Evolutionary conservation across 2,113 vertebrate genomes (phyloP).

Genomic region (Anhinga anhinga): DNA sequence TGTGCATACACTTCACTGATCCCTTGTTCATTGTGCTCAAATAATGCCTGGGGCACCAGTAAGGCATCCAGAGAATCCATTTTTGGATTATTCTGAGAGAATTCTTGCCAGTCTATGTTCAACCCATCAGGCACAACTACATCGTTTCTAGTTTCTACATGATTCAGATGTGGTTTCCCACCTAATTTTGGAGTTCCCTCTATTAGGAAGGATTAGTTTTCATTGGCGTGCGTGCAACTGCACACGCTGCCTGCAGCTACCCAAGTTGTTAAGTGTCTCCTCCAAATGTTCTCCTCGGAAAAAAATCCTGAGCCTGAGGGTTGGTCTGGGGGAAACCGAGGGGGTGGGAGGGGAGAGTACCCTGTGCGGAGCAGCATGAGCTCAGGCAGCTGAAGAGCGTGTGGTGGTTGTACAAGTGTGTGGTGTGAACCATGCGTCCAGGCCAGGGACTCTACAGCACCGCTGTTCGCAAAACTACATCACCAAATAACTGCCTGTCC

Average conservation of each 20-base stretch:
- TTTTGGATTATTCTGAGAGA: not conserved
- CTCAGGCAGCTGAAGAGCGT: rapidly evolving
- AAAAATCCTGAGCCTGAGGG: too few relatives aligned
- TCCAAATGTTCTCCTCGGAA: not conserved
- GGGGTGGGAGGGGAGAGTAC: not conserved
- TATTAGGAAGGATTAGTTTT: not conserved
- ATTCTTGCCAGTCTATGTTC: not conserved
- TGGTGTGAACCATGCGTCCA: rapidly evolving
- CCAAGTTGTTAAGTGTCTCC: rapidly evolving
- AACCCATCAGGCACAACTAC: too few relatives aligned
- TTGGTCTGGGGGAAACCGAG: rapidly evolving
- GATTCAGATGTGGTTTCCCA: rapidly evolving
- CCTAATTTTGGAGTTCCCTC: not conserved
- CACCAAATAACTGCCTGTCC: too few relatives aligned
- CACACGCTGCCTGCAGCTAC: rapidly evolving
- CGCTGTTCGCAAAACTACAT: rapidly evolving
- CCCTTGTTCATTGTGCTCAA: not conserved
- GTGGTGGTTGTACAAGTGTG: rapidly evolving
- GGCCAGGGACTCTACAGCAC: rapidly evolving
- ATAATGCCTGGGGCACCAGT: not conserved
- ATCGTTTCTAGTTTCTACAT: rapidly evolving
- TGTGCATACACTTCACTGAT: rapidly evolving
- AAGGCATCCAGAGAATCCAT: not conserved
- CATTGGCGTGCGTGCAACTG: not conserved
- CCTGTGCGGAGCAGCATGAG: rapidly evolving